A percentile compares a stretch with the other conserved stretches of the same genome.
Conservation (phyloP, 2,888 invertebrate species). For the Paralinhomoeus sp. region DNA sequence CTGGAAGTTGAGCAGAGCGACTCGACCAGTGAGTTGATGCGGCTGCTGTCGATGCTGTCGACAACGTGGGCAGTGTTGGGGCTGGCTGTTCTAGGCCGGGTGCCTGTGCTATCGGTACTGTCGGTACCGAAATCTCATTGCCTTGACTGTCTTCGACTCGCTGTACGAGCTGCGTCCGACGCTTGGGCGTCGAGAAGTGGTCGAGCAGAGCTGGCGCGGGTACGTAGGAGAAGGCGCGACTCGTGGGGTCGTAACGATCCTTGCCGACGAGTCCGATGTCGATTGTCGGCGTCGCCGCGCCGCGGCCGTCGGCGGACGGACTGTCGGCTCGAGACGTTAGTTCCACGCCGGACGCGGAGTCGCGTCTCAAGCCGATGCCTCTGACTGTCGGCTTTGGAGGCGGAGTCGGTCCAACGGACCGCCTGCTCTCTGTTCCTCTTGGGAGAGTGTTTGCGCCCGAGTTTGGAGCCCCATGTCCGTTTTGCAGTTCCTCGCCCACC, state of each 20-base stretch:
- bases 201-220: constrained; percentile 22
- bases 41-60: background rate
- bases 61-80: background rate
- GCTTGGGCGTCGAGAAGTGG: constrained; percentile 13
- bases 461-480: no score
- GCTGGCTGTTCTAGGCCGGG: background rate
- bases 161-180: constrained; percentile 8
- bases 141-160: background rate
- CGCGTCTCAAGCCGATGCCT: constrained; percentile 6
- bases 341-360: constrained; percentile 6
- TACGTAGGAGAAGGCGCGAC: constrained; percentile 24
- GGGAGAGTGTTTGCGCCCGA: no score
- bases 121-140: constrained; percentile 13
- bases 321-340: no score
- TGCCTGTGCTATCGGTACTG: background rate
- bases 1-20: background rate
- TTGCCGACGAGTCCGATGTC: constrained; percentile 22
- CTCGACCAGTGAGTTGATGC: background rate
- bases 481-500: no score
- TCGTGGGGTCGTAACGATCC: constrained; percentile 23
- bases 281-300: constrained; percentile 15
- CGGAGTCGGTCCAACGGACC: background rate
- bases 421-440: no score
- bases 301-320: background rate
- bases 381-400: constrained; percentile 1